Evolutionary conservation across 2,888 invertebrate species (phyloP).

Genomic region (Drosophila ustulata): DNA sequence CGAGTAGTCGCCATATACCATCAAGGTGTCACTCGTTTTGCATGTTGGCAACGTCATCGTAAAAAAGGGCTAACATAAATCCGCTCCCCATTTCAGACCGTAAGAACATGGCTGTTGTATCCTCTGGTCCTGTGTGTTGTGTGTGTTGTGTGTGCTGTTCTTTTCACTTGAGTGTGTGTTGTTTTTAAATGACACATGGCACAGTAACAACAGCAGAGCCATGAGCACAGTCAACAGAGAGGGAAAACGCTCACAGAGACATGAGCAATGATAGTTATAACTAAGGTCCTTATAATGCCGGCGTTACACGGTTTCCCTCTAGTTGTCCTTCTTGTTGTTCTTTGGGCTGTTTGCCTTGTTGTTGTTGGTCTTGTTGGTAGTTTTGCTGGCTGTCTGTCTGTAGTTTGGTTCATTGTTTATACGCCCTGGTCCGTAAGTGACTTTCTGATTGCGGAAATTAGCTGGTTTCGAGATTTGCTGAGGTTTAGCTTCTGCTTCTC

Average conservation of each 20-base stretch:
- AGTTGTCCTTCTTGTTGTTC: constrained; percentile 1
- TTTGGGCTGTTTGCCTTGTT: constrained; percentile 17
- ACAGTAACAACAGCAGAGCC: constrained; percentile 3
- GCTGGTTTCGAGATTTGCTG: constrained; percentile 64
- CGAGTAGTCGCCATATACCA: constrained; percentile 8
- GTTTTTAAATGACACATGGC: constrained; percentile 63
- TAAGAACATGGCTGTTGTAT: constrained; percentile 31
- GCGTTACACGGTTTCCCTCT: constrained; percentile 27
- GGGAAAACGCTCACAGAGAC: constrained; percentile 46
- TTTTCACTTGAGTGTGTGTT: constrained; percentile 42
- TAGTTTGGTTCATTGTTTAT: constrained; percentile 60
- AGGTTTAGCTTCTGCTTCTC: constrained; percentile 23
- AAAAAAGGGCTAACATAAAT: constrained; percentile 43
- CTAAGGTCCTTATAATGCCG: constrained; percentile 51
- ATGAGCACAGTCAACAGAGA: constrained; percentile 18
- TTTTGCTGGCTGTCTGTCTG: constrained; percentile 22
- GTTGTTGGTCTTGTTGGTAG: constrained; percentile 9
- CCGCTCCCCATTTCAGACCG: constrained; percentile 5
- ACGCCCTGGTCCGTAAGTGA: constrained; percentile 68
- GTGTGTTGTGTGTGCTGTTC: constrained; percentile 14
- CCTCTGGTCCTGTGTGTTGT: constrained; percentile 29
- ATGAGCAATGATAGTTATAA: constrained; percentile 64
- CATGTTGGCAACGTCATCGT: constrained; percentile 62
- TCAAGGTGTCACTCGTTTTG: constrained; percentile 60
- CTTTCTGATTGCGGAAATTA: constrained; percentile 78